Conservation (phyloP, 23 tunicate genomes). For the Trididemnum miniatum region DNA sequence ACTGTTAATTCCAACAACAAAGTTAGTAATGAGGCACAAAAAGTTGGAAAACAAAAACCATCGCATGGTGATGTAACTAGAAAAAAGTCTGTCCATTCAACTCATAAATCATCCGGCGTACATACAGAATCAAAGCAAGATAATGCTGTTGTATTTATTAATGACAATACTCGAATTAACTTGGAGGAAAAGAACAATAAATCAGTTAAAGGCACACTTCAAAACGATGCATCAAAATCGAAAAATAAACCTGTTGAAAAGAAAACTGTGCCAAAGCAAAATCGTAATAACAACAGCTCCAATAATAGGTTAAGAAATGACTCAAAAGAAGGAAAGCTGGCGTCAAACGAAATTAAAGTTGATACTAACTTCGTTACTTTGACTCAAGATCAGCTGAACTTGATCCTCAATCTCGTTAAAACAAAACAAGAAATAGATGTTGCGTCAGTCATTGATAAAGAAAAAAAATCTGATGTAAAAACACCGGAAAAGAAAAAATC, state of each 20-base stretch:
- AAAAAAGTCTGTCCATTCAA: too few species aligned
- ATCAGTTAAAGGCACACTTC: not conserved
- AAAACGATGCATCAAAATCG: not conserved
- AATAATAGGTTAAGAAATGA: not conserved
- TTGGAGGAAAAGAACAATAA: not conserved
- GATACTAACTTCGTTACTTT: constrained; percentile 75
- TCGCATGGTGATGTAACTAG: not conserved
- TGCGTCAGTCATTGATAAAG: constrained; percentile 36
- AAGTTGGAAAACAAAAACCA: constrained; percentile 14
- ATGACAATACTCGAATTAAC: constrained; percentile 15
- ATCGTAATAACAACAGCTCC: not conserved
- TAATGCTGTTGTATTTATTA: constrained; percentile 21
- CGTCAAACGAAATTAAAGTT: constrained; percentile 35
- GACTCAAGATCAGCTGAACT: constrained; percentile 87
- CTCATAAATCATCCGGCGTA: too few species aligned
- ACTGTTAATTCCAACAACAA: not conserved
- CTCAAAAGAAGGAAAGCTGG: not conserved
- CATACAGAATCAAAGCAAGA: too few species aligned
- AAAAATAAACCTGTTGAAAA: not conserved
- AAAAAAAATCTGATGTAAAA: constrained; percentile 16
- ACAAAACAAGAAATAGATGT: constrained; percentile 75
- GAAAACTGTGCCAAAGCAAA: constrained; percentile 4
- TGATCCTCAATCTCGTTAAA: constrained; percentile 76
- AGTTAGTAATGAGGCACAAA: not conserved
- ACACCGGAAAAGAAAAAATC: not conserved